A percentile compares a stretch with the other conserved stretches of the same genome.
These are phyloP conservation scores for Engraulis encrasicolus DNA, from an alignment of 2,113 vertebrate species.

Conservation along the genomic window DNA sequence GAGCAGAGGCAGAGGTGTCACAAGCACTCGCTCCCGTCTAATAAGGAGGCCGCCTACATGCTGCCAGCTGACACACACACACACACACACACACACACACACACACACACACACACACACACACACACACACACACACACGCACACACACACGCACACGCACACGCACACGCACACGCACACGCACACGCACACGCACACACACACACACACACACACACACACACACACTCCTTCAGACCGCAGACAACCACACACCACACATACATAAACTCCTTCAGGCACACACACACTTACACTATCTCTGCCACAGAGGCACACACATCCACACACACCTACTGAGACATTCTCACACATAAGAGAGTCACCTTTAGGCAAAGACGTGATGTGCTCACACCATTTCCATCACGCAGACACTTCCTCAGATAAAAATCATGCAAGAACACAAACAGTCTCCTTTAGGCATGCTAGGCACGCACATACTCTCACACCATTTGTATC, in stretches of 20 bases:
- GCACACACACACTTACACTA: conserved; percentile 18
- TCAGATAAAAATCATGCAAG: neutral
- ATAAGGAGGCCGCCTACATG: conserved; percentile 45
- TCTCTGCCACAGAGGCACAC: neutral
- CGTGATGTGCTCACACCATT: too few relatives aligned
- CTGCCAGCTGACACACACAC: conserved; percentile 36
- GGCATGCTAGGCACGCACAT: too few relatives aligned
- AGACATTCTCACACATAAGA: conserved; percentile 1
- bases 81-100: conserved; percentile 25
- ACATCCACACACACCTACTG: neutral
- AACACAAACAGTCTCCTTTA: too few relatives aligned
- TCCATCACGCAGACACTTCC: too few relatives aligned
- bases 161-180: neutral
- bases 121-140: neutral
- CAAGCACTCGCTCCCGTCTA: conserved; percentile 54
- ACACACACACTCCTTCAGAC: too few relatives aligned
- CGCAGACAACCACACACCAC: neutral
- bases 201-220: neutral
- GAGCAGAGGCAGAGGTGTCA: conserved; percentile 53
- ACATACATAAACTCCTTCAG: too few relatives aligned
- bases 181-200: neutral
- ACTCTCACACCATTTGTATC: too few relatives aligned
- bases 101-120: neutral
- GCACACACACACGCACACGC: conserved; percentile 22
- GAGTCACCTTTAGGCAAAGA: too few relatives aligned